Evolutionary conservation across 2,888 invertebrate genomes (phyloP).

Genomic region (Hirtodrosophila duncani): DNA sequence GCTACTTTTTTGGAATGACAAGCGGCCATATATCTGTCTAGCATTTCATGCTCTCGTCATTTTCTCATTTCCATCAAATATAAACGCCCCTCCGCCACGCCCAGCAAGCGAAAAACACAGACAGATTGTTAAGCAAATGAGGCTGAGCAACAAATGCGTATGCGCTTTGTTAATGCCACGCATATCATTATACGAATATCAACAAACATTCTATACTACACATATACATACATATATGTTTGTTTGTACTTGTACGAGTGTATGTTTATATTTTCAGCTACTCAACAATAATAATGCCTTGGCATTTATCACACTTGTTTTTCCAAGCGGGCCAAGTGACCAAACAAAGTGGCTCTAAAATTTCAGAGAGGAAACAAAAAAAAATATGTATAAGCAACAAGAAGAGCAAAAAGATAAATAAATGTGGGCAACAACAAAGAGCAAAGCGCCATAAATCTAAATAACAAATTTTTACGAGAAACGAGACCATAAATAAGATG

Average conservation of each 20-base stretch:
- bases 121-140: constrained; percentile 36
- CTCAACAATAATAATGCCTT: constrained; percentile 58
- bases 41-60: too few species aligned
- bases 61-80: too few species aligned
- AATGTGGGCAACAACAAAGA: constrained; percentile 67
- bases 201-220: constrained; percentile 22
- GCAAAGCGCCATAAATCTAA: constrained; percentile 68
- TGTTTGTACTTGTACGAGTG: not conserved
- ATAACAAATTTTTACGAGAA: constrained; percentile 70
- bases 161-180: constrained; percentile 59
- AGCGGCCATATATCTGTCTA: too few species aligned
- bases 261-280: constrained; percentile 25
- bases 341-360: constrained; percentile 68
- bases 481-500: constrained; percentile 69
- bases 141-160: constrained; percentile 44
- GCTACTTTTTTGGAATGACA: too few species aligned
- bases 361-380: constrained; percentile 40
- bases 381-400: constrained; percentile 10
- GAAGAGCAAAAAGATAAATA: constrained; percentile 53
- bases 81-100: too few species aligned
- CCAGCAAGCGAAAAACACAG: constrained; percentile 13
- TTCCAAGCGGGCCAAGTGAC: constrained; percentile 54
- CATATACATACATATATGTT: constrained; percentile 6
- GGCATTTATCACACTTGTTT: constrained; percentile 57
- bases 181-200: constrained; percentile 56